Percentiles rank a stretch among this genome's conserved stretches.
phyloP scores from a whole-genome alignment of 64 coral and sea anemone species.

The Montipora foliosa region DNA sequence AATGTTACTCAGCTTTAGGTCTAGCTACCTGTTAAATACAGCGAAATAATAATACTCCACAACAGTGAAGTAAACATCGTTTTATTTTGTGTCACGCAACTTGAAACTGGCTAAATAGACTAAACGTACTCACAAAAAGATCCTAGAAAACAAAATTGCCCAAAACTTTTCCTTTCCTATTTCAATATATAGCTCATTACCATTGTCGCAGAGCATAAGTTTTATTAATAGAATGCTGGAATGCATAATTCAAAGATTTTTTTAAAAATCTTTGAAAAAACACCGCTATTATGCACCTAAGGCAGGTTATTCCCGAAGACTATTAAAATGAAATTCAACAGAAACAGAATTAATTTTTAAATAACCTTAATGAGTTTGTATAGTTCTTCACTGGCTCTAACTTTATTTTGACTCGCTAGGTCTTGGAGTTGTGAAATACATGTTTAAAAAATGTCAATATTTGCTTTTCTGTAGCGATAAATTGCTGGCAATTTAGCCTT shows the following conservation, averaged over 20 bases:
- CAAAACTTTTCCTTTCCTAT: no score
- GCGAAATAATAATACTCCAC: conserved; percentile 17
- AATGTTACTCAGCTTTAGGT: neutral
- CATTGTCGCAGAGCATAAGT: neutral
- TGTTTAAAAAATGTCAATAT: neutral
- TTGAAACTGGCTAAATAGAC: conserved; percentile 7
- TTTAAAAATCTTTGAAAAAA: neutral
- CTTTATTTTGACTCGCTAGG: neutral
- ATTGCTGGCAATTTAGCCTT: no score
- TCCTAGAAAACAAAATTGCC: no score
- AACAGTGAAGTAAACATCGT: conserved; percentile 8
- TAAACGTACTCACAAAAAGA: no score
- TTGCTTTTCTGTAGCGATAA: neutral
- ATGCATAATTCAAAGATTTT: neutral
- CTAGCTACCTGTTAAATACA: neutral
- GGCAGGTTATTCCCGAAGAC: neutral
- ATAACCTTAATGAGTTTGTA: no score
- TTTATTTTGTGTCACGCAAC: conserved; percentile 6
- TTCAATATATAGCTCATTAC: neutral
- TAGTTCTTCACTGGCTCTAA: neutral
- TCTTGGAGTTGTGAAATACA: no score
- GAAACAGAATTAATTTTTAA: no score
- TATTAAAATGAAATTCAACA: no score
- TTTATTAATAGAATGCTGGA: no score
- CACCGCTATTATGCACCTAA: conserved; percentile 11